Evolutionary conservation across 1,140 invertebrate genomes (phyloP).

Genomic region (Orius laevigatus): DNA sequence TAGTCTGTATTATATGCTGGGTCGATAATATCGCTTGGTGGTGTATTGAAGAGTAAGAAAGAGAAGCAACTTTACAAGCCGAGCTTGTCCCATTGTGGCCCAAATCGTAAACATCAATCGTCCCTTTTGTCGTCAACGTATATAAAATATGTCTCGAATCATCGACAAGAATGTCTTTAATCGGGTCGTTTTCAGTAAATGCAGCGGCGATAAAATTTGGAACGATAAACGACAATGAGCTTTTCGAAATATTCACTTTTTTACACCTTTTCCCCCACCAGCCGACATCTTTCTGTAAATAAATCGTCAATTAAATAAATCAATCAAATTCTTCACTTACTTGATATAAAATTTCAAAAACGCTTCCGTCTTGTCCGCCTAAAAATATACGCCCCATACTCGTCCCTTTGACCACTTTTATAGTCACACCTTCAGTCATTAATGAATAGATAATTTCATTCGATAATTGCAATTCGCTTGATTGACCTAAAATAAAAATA

Average conservation of each 20-base stretch:
- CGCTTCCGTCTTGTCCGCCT: constrained; percentile 81
- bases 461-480: constrained; percentile 77
- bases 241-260: constrained; percentile 88
- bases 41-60: constrained; percentile 25
- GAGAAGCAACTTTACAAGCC: constrained; percentile 49
- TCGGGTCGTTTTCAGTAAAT: constrained; percentile 71
- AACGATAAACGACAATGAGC: constrained; percentile 69
- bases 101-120: constrained; percentile 78
- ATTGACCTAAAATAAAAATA: constrained; percentile 11
- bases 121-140: constrained; percentile 66
- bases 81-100: constrained; percentile 52
- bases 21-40: no score
- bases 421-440: constrained; percentile 77
- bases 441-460: constrained; percentile 86
- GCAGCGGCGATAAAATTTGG: constrained; percentile 79
- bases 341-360: constrained; percentile 94
- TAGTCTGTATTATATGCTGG: no score
- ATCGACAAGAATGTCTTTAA: constrained; percentile 72
- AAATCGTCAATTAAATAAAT: constrained; percentile 13
- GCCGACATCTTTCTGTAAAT: constrained; percentile 50
- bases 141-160: constrained; percentile 81
- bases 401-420: constrained; percentile 68
- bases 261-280: constrained; percentile 93
- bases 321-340: constrained; percentile 27
- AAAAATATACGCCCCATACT: constrained; percentile 81